Base-by-base conservation (phyloP, 1,140 invertebrate genomes). In the Drosophila insularis region DNA sequence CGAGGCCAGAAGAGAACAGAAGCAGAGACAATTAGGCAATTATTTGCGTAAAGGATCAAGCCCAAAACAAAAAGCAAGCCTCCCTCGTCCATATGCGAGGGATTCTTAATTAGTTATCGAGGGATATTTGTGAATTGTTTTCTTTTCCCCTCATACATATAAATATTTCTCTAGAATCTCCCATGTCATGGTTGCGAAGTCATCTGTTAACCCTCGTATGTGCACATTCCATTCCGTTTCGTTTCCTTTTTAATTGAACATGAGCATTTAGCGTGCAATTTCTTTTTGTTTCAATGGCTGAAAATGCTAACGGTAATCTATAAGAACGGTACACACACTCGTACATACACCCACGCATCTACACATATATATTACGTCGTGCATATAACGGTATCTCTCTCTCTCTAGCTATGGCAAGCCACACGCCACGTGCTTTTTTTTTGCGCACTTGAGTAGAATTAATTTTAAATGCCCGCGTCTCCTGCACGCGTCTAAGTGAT, bases 201-300 rank as follows among this genome's bases (percentile, higher is more conserved):
- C 10, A 19, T 21, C 13, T 8, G 17, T 21, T 50, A 21, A 50
- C 17, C 43, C 43, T 50, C 43, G 43, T 11, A 50, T 50, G 17
- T 21, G 43, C 43, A 60, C 32, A 35, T 64, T 68, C 43, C 43
- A 46, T 66, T 68, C 53, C 39, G 55, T 39, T 70, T 67, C 32
- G 61, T 63, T 63, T 63, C 32, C 19, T 63, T 78, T 81, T 89
- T 90, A 90, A 89, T 90, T 90, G 89, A 90, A 90, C 89, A 90
- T 80, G 74, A 90, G 89, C 89, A 90, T 90, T 90, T 90, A 90
- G 89, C 89, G 80, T 90, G 89, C 89, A 90, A 90, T 90, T 90
- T 90, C 81, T 89, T 84, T 69, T 21, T 50, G 43, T 50, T 50
- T 50, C 43, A 17, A 50, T 50, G 43, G 17, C 43, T 50, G 43